phyloP scores from a whole-genome alignment of 2,888 invertebrate species.

The Cerastis rubricosa region DNA sequence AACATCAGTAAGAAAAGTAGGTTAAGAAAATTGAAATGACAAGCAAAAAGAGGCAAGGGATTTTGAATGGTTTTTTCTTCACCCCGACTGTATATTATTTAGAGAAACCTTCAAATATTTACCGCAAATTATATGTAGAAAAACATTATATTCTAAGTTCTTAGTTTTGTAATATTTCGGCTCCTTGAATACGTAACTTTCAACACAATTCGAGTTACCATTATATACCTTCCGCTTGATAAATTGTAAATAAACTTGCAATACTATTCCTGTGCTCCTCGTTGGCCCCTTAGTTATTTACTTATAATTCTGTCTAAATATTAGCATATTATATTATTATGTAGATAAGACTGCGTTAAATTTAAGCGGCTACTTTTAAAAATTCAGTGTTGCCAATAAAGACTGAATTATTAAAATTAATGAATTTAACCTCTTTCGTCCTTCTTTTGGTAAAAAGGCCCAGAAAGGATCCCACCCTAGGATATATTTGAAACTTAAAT shows the following conservation, averaged over 20 bases:
- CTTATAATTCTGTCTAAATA: slow-evolving; percentile 53
- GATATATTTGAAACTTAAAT: slow-evolving; percentile 74
- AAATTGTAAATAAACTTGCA: slow-evolving; percentile 84
- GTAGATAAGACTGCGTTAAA: slow-evolving; percentile 75
- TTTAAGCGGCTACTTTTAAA: slow-evolving; percentile 65
- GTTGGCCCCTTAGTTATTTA: slow-evolving; percentile 55
- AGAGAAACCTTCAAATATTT: slow-evolving; percentile 85
- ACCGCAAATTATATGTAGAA: slow-evolving; percentile 75
- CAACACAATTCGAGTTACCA: slow-evolving; percentile 89
- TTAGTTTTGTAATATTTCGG: slow-evolving; percentile 70
- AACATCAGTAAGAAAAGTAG: slow-evolving; percentile 67
- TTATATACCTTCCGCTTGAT: slow-evolving; percentile 79
- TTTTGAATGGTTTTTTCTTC: slow-evolving; percentile 87
- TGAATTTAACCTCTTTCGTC: slow-evolving; percentile 58
- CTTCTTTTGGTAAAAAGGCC: slow-evolving; percentile 74
- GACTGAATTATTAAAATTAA: slow-evolving; percentile 67
- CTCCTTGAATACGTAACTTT: slow-evolving; percentile 80
- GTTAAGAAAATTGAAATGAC: slow-evolving; percentile 81
- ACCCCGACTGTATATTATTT: slow-evolving; percentile 84
- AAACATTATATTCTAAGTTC: slow-evolving; percentile 73
- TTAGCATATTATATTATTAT: slow-evolving; percentile 62
- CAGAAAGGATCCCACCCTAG: slow-evolving; percentile 86
- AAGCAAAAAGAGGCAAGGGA: slow-evolving; percentile 89
- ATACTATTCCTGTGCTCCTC: slow-evolving; percentile 72
- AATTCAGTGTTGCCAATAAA: slow-evolving; percentile 83